A percentile compares a stretch with the other conserved stretches of the same genome.
phyloP scores from a whole-genome alignment of 2,113 vertebrate species.

The Gasterosteus aculeatus region DNA sequence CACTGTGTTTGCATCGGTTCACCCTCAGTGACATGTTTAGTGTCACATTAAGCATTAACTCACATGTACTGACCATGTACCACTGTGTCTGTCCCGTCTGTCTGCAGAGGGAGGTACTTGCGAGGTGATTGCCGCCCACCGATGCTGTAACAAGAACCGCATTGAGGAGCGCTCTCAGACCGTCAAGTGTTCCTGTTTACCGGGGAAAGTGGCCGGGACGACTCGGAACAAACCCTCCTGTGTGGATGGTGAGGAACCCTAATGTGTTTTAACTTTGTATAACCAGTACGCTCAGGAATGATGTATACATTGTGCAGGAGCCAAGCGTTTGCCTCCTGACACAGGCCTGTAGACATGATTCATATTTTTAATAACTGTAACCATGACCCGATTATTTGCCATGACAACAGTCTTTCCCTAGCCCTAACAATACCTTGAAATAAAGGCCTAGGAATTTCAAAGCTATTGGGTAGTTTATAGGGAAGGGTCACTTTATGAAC shows the following conservation, averaged over 20 bases:
- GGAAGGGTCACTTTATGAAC: too few species aligned
- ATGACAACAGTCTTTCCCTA: neutral
- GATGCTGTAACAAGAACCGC: conserved; percentile 99
- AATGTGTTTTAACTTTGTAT: neutral
- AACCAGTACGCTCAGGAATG: neutral
- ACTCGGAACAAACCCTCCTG: conserved; percentile 98
- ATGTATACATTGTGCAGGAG: neutral
- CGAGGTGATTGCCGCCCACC: conserved; percentile 98
- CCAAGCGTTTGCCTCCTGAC: neutral
- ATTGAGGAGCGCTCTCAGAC: conserved; percentile 99
- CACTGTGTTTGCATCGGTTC: neutral
- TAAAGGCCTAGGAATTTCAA: neutral
- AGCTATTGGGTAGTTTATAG: neutral
- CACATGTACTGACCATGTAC: conserved; percentile 14
- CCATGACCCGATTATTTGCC: neutral
- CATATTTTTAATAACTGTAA: neutral
- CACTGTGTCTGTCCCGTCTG: conserved; percentile 51
- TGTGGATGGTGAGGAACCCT: conserved; percentile 90
- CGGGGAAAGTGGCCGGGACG: conserved; percentile 98
- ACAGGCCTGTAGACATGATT: neutral
- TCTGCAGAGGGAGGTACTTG: conserved; percentile 96
- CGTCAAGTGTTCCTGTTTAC: conserved; percentile 99
- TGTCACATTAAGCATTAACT: neutral
- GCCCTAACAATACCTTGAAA: neutral
- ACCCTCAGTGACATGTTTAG: neutral